These are phyloP conservation scores for Pogonophryne albipinna DNA, from an alignment of 2,797 vertebrate genomes.

Conservation along the genomic window DNA sequence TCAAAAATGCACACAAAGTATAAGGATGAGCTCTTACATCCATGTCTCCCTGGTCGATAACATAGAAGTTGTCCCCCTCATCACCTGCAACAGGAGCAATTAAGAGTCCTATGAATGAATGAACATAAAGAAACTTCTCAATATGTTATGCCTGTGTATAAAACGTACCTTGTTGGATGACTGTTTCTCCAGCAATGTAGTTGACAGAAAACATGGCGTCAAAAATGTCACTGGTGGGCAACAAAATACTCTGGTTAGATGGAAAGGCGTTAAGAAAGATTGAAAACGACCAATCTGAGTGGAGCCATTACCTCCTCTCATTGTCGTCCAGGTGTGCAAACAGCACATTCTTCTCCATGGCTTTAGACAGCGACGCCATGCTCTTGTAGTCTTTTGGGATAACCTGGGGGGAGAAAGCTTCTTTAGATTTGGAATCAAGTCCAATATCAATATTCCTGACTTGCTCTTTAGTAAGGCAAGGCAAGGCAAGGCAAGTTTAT, in stretches of 20 bases:
- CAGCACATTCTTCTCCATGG: slow-evolving; percentile 94
- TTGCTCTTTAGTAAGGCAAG: too few species aligned
- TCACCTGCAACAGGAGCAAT: slow-evolving; percentile 82
- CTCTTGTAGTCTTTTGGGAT: slow-evolving; percentile 97
- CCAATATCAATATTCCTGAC: too few species aligned
- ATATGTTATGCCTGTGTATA: not conserved
- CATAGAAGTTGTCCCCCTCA: slow-evolving; percentile 88
- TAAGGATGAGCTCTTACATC: slow-evolving; percentile 85
- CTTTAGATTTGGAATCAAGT: not conserved
- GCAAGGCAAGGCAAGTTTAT: too few species aligned
- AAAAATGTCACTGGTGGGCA: slow-evolving; percentile 90
- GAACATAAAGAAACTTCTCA: not conserved
- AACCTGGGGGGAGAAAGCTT: slow-evolving; percentile 80
- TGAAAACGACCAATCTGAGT: too few species aligned
- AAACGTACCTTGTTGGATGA: slow-evolving; percentile 91
- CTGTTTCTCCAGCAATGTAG: slow-evolving; percentile 93
- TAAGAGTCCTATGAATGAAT: not conserved
- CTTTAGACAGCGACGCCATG: slow-evolving; percentile 94
- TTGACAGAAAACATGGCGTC: slow-evolving; percentile 95
- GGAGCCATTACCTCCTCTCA: slow-evolving; percentile 87
- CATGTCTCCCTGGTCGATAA: slow-evolving; percentile 95
- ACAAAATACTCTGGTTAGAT: not conserved
- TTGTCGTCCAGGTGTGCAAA: slow-evolving; percentile 95
- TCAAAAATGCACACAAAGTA: not conserved
- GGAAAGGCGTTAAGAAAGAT: not conserved